Evolutionary conservation across 2,797 vertebrate species (phyloP), one percentile per base, ranked within the genome.

Genomic region (Melanogrammus aeglefinus): DNA sequence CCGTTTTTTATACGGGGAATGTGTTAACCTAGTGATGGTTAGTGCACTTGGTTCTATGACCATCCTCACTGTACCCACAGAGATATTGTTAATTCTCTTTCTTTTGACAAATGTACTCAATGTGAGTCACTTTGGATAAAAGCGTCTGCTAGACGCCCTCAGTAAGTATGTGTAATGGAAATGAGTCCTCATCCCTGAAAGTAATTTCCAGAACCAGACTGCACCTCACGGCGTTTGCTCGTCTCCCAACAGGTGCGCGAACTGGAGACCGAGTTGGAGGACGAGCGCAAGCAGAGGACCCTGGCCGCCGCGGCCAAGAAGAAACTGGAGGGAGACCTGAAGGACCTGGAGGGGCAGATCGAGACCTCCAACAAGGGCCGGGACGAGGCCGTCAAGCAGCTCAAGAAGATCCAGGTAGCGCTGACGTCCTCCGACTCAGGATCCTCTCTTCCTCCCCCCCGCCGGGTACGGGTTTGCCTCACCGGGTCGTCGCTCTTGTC

Each of bases 351-450:
- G 88, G 95, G 96, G 71, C 98, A 99, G 86, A 94, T 96, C 0
- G 97, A 99, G 88, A 95, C 96, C 0, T 89, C 96, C 78, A 94
- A 92, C 82, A 98, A 97, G 84, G 96, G 93, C 72, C 91, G 97
- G 57, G 98, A 99, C 31, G 97, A 99, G 80, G 97, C 97, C 86
- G 95, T 98, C 89, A 99, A 99, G 88, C 98, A 99, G 83, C 96
- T 99, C 6, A 95, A 96, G 72, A 99, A 99, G 84, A 88, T 97
- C 66, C 98, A 99, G 96, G 98, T 95, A 36, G 88, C 85, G 72
- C 9, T 18, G 38, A 76, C 29, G 2, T 69, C 63, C 27, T 69
- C 63, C 6, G 47, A 51, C 4, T 51, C 57, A 2, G 6, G 6
- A 24, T 69, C 63, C 63, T 27, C 9, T 47, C 24, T 39, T 16